phyloP scores from a whole-genome alignment of 2,888 invertebrate species.

The Philereme transversata region DNA sequence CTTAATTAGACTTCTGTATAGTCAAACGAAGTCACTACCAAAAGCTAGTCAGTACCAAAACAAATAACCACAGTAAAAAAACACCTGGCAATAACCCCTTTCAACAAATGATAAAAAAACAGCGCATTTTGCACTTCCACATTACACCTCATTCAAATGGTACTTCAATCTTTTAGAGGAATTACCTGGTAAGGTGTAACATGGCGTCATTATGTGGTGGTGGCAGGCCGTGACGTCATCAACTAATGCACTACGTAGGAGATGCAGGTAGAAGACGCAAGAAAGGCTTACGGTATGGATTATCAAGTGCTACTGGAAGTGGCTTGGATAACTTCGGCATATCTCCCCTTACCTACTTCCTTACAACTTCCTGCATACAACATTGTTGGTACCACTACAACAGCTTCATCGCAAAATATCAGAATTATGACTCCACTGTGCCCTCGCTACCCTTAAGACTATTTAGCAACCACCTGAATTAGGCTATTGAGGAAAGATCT shows the following conservation, averaged over 20 bases:
- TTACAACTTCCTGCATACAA: too few species aligned
- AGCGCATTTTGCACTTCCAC: constrained; percentile 52
- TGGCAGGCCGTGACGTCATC: constrained; percentile 74
- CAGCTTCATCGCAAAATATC: too few species aligned
- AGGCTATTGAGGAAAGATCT: too few species aligned
- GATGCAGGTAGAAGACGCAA: constrained; percentile 26
- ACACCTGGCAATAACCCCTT: neutral
- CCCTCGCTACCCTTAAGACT: too few species aligned
- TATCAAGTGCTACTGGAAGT: constrained; percentile 10
- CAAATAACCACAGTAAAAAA: neutral
- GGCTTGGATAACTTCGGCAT: neutral
- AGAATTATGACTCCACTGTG: too few species aligned
- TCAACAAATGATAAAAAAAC: constrained; percentile 19
- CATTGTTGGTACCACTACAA: too few species aligned
- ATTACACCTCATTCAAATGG: constrained; percentile 54
- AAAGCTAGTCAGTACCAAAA: neutral
- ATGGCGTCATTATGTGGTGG: constrained; percentile 35
- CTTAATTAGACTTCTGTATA: too few species aligned
- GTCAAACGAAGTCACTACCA: neutral
- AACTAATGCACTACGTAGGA: constrained; percentile 70
- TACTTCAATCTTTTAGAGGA: constrained; percentile 70
- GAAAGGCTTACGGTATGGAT: neutral
- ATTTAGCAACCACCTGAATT: too few species aligned
- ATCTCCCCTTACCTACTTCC: too few species aligned
- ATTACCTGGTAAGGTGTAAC: constrained; percentile 50